phyloP scores from a whole-genome alignment of 2,113 vertebrate species.

The Dipodomys spectabilis region DNA sequence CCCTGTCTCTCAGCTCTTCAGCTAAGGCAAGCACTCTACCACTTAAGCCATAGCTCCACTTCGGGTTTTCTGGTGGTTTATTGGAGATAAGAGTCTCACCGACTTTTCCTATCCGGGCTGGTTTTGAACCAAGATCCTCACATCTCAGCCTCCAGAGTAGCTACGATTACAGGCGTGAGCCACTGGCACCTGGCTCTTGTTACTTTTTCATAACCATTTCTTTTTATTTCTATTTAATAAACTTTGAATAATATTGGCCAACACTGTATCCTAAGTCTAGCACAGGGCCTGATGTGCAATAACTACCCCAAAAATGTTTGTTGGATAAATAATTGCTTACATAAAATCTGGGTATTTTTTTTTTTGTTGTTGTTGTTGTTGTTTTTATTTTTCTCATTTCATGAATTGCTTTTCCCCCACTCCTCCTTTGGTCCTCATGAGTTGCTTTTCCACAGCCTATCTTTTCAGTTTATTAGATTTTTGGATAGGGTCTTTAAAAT shows the following conservation, averaged over 20 bases:
- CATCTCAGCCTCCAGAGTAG: too few relatives aligned
- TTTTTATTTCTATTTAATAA: slow-evolving; percentile 23
- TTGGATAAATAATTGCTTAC: neutral
- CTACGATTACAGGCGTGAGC: too few relatives aligned
- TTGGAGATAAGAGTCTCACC: too few relatives aligned
- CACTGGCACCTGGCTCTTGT: neutral
- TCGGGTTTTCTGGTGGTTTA: too few relatives aligned
- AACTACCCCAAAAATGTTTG: slow-evolving; percentile 8
- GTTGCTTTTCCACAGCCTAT: slow-evolving; percentile 24
- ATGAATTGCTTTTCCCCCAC: too few relatives aligned
- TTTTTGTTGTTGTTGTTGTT: neutral
- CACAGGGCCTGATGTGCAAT: neutral
- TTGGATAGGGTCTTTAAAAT: slow-evolving; percentile 37
- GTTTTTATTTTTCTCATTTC: neutral
- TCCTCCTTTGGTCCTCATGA: too few relatives aligned
- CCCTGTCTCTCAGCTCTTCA: too few relatives aligned
- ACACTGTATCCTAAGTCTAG: neutral
- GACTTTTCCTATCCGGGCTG: too few relatives aligned
- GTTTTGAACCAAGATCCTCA: too few relatives aligned
- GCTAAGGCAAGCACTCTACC: too few relatives aligned
- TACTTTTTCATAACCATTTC: slow-evolving; percentile 16
- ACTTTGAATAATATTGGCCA: neutral
- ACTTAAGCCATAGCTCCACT: too few relatives aligned
- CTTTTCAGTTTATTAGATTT: slow-evolving; percentile 41
- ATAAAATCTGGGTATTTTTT: neutral